Evolutionary conservation across 2,113 vertebrate genomes (phyloP), one percentile per base, ranked within the genome.

Genomic region (Meleagris gallopavo): DNA sequence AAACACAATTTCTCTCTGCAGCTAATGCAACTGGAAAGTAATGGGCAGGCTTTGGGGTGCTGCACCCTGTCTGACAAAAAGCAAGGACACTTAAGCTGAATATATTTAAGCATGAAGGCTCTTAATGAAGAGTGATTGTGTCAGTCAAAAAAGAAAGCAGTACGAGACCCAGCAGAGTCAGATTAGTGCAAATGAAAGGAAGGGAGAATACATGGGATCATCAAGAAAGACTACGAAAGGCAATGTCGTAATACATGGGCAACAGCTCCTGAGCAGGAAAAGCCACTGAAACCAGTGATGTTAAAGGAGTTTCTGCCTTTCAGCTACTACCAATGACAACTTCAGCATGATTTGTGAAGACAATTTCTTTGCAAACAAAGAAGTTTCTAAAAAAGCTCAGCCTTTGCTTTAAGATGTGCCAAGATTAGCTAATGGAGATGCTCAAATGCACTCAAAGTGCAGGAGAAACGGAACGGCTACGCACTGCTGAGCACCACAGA

Each of bases 311-410:
- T 60, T 45, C 88, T 71, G 46, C 65, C 81, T 89, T 86, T 57
- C 77, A 71, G 83, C 57, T 41, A n/a, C 76, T 52, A 54, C 25
- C 74, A 78, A 11, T 24, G 45, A 66, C 48, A 65, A 4, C 50
- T 74, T 40, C 36, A 3, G 22, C 2, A n/a, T 9, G 27, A 73
- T 40, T 45, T 66, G 36, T 45, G 1, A 0, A 83, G 55, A 27
- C 46, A 60, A 88, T 80, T 48, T 41, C 50, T 32, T 57, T 40
- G 46, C 83, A 92, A 69, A 65, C 38, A 14, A 81, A 34, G 13
- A 79, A 71, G 25, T 25, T 72, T 45, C 77, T 58, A 30, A 74
- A 91, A 84, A 82, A n/a, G 40, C n/a, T 36, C 48, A 55, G 32
- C 30, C 32, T 79, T 74, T 77, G 46, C 20, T 40, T 60, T 43